These are phyloP conservation scores for Paralichthys olivaceus DNA, from an alignment of 2,113 vertebrate species.

Conservation along the genomic window DNA sequence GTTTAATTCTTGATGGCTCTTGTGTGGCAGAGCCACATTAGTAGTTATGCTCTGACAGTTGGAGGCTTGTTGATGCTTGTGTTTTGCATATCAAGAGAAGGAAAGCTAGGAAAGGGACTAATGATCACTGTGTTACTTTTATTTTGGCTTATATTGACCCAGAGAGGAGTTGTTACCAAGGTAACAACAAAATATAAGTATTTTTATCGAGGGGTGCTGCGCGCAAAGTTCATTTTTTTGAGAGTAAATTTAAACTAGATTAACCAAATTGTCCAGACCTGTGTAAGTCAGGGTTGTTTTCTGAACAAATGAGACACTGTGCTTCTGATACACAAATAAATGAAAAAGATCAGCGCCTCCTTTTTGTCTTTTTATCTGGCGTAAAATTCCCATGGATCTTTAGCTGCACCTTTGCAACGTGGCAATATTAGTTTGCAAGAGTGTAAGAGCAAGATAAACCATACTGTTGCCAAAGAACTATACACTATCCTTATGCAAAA, in stretches of 20 bases:
- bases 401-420: background rate
- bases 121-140: background rate
- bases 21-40: background rate
- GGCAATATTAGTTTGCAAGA: no score
- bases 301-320: background rate
- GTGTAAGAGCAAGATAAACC: no score
- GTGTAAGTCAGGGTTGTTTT: background rate
- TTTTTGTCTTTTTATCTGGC: background rate
- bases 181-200: slow-evolving; percentile 15
- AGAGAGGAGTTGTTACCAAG: background rate
- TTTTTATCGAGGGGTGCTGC: no score
- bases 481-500: no score
- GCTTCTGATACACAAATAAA: background rate
- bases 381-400: background rate
- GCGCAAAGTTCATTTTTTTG: no score
- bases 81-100: background rate
- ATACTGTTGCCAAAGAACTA: no score
- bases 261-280: background rate
- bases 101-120: slow-evolving; percentile 25
- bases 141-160: background rate
- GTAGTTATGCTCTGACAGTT: background rate
- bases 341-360: background rate
- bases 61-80: background rate
- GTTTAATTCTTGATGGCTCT: slow-evolving; percentile 26
- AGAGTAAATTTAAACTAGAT: background rate